Evolutionary conservation across 2,888 invertebrate genomes (phyloP).

Genomic region (Aphidius colemani): DNA sequence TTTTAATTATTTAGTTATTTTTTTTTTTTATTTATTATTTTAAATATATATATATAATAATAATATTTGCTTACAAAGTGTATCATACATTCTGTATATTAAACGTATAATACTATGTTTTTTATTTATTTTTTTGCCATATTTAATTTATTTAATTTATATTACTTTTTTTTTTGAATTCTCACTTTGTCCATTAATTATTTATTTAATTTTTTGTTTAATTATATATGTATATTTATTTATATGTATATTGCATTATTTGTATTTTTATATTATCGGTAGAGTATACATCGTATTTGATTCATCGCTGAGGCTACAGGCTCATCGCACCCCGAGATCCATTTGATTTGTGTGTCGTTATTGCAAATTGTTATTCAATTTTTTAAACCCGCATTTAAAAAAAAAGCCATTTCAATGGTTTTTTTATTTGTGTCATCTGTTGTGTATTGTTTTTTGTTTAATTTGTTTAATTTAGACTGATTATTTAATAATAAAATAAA

Average conservation of each 20-base stretch:
- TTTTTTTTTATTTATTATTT: constrained; percentile 35
- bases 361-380: constrained; percentile 42
- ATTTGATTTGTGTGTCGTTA: constrained; percentile 53
- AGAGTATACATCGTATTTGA: constrained; percentile 52
- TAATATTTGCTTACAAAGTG: constrained; percentile 29
- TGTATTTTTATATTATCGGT: constrained; percentile 26
- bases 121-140: constrained; percentile 26
- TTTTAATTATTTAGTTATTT: constrained; percentile 21
- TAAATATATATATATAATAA: background rate
- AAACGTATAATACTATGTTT: constrained; percentile 36
- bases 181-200: constrained; percentile 10
- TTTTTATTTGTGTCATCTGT: constrained; percentile 9
- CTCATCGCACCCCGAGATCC: constrained; percentile 48
- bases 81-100: constrained; percentile 32
- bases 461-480: too few species aligned
- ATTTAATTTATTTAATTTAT: constrained; percentile 29
- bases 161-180: background rate
- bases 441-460: background rate
- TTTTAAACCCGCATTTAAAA: constrained; percentile 20
- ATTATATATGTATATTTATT: constrained; percentile 10
- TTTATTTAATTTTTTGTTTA: constrained; percentile 13
- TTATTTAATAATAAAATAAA: too few species aligned
- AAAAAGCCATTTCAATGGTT: background rate
- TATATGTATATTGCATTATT: constrained; percentile 21
- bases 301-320: constrained; percentile 47